phyloP scores from a whole-genome alignment of 2,797 vertebrate genomes.

The Amblyopsis hoosieri region DNA sequence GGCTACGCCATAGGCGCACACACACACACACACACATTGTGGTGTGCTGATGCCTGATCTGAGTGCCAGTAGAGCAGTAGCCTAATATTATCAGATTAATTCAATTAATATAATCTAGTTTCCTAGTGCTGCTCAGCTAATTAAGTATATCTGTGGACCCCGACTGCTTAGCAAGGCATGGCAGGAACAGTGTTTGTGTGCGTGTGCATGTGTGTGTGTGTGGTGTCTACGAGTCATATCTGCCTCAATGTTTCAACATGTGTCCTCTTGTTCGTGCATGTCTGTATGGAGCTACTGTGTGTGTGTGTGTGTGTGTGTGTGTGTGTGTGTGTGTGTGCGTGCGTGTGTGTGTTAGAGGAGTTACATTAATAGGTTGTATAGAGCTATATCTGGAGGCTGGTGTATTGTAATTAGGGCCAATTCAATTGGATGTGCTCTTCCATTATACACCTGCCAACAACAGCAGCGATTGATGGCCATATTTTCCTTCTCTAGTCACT shows the following conservation, averaged over 20 bases:
- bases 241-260: slow-evolving; percentile 8
- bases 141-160: slow-evolving; percentile 77
- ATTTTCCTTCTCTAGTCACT: slow-evolving; percentile 74
- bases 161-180: slow-evolving; percentile 78
- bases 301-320: too few species aligned
- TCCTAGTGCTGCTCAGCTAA: slow-evolving; percentile 91
- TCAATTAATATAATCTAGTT: slow-evolving; percentile 94
- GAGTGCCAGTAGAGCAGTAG: slow-evolving; percentile 35
- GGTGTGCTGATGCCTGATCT: slow-evolving; percentile 20
- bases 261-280: slow-evolving; percentile 11
- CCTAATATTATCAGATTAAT: slow-evolving; percentile 83
- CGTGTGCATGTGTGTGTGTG: slow-evolving; percentile 12
- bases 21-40: background rate
- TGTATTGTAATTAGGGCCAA: slow-evolving; percentile 82
- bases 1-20: background rate
- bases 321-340: too few species aligned
- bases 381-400: slow-evolving; percentile 77
- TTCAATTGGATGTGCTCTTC: slow-evolving; percentile 79
- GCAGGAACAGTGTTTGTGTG: slow-evolving; percentile 28
- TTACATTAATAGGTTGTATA: slow-evolving; percentile 74
- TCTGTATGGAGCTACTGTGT: slow-evolving; percentile 14
- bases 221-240: slow-evolving; percentile 1
- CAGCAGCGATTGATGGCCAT: slow-evolving; percentile 74
- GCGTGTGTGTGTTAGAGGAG: slow-evolving; percentile 6
- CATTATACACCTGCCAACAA: slow-evolving; percentile 79